Evolutionary conservation across 1,140 invertebrate species (phyloP), one percentile per base, ranked within the genome.

Genomic region (Dreissena polymorpha): DNA sequence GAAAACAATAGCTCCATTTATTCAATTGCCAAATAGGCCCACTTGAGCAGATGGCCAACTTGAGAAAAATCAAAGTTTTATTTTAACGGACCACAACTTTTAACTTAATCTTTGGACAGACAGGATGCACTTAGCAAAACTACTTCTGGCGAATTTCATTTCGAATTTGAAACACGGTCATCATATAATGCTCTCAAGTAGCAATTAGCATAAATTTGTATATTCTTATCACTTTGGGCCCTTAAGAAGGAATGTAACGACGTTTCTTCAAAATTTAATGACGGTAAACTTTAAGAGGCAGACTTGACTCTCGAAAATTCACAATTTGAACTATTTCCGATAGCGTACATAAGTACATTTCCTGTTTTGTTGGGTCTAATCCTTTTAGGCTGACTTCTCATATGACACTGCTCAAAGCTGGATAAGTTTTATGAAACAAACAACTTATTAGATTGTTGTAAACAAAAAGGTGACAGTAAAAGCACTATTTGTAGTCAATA

Each of bases 181-280:
- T 29, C 49, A 53, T 65, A 53, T 78, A 69, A 69, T 55, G 23
- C 50, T 3, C 57, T 78, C 76, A 78, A 78, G 76, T 78, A 69
- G 50, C 76, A 69, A 78, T 78, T 78, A 78, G 76, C 12, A 49
- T 16, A 70, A 69, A 14, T 78, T 69, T 53, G 76, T 78, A 55
- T 69, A 69, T 78, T 23, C 16, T 65, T 57, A 55, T 23, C 51
- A 53, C 53, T 65, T 68, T 39, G 53, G 21, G 21, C 76, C 53
- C 76, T 78, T 78, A 53, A 57, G 39, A 53, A 27, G 76, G 76
- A 68, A 78, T 78, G 76, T 69, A 78, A 49, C n/a, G 23, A 67
- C 68, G 49, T 65, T 78, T 78, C 57, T 64, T 78, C 69, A 78
- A 78, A 78, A 68, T 78, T 78, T 78, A 78, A 78, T 78, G 76